Evolutionary conservation across 1,140 invertebrate genomes (phyloP), one percentile per base, ranked within the genome.

Genomic region (Nebria ingens): DNA sequence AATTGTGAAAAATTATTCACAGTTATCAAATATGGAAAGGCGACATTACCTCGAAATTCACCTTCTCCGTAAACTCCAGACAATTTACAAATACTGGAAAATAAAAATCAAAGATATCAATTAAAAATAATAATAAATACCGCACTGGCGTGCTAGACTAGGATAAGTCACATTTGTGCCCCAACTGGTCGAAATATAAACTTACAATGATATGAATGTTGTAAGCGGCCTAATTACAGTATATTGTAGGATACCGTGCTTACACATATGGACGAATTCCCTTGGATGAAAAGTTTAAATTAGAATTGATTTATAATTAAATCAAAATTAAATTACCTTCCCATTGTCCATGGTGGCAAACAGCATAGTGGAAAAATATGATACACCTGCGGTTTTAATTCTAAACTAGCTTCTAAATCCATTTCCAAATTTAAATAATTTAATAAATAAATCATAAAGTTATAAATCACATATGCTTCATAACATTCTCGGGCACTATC

Each of bases 401-500:
- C 85, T 54, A 96, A 76, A 56, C 82, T 80, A 21, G 82, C 83
- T 70, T 92, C 89, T 45, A 96, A 72, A 68, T 89, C 84, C 71
- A 82, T 79, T 64, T 89, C 85, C 61, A 88, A 82, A 73, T 91
- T 86, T 40, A 97, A 76, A 73, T 92, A 97, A 64, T 91, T 93
- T 51, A 97, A 71, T 45, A 98, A 74, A 73, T 91, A 97, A 67
- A 88, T 89, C 91, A 97, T 94, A 67, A 97, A 97, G 75, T 95
- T 97, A 68, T 97, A 97, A 64, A 98, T 97, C 0, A 96, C 93
- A 80, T 94, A 97, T 11, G 87, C 87, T 75, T 97, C 94, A 68
- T 97, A 97, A 69, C 93, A 97, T 76, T 97, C 93, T 71, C 93
- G 77, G 21, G 91, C 69, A 62, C 90, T 91, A 68, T 97, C 92